Percentiles rank a stretch among this genome's conserved stretches.
These are phyloP conservation scores for Zoroaster sp. DNA, from an alignment of 53 echinoderm and acorn worm species.

Conservation along the genomic window DNA sequence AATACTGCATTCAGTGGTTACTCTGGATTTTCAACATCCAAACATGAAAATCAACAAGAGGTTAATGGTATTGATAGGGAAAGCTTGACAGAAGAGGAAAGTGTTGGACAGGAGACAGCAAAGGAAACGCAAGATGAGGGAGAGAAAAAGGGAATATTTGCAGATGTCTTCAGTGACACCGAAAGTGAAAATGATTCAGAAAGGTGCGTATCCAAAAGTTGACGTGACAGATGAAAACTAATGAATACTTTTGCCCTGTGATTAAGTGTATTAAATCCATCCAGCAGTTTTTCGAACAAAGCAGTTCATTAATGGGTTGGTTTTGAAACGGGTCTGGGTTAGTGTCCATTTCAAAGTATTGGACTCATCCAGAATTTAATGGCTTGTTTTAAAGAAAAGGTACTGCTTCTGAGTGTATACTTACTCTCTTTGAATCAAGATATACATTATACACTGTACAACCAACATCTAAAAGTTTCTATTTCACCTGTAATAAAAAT, in stretches of 20 bases:
- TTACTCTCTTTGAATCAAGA: no score
- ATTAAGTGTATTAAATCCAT: not conserved
- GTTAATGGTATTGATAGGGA: not conserved
- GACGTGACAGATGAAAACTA: not conserved
- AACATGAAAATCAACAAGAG: not conserved
- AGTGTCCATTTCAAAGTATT: no score
- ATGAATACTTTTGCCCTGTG: not conserved
- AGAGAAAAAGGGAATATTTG: constrained; percentile 80
- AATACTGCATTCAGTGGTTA: not conserved
- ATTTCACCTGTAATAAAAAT: no score
- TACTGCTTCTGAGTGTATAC: no score
- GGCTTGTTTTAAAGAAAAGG: no score
- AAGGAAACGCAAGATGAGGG: not conserved
- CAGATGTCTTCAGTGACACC: constrained; percentile 93
- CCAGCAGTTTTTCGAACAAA: no score
- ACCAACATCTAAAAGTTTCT: no score
- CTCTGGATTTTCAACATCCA: not conserved
- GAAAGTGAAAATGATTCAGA: constrained; percentile 77
- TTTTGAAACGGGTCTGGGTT: no score
- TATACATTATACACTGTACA: no score
- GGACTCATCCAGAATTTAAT: no score
- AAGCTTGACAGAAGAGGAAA: not conserved
- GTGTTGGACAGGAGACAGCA: not conserved
- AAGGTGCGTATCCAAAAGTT: constrained; percentile 43
- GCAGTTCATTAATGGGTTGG: no score